Base-by-base conservation (phyloP, 2,113 vertebrate genomes). In the Periophthalmus modestus region DNA sequence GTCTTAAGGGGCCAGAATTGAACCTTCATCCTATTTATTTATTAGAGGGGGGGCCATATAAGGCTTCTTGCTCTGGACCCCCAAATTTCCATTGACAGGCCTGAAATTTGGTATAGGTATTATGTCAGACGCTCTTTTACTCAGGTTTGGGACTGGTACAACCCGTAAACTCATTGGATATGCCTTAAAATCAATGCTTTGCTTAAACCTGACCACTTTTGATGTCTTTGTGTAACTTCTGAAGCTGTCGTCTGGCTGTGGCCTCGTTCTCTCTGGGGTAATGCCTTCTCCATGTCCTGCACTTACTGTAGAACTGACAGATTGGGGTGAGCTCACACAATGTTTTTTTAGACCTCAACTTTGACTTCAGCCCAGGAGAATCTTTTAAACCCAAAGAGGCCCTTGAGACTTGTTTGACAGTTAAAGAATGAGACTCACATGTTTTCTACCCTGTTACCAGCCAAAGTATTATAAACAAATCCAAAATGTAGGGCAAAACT, bases 261-360 rank as follows among this genome's bases (percentile, higher is more conserved):
- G 19, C 62, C 62, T 33, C 10, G 39, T 65, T 65, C 33, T 65
- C 33, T 39, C n/a, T 9, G 16, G 7, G 39, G 39, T 65, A 65
- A 65, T 43, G 62, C 19, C 16, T 43, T 65, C 43, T 65, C 62
- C 62, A n/a, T 65, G 62, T 65, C 18, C 33, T 43, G 33, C 62
- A 13, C 62, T 65, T 21, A 28, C 62, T 43, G 34, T 59, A 28
- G 12, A 59, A 65, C 34, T 65, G 62, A 65, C 62, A 39, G 62
- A 65, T 65, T n/a, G 34, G 33, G 18, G 36, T 65, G 62, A 65
- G 43, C 62, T 43, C 34, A 65, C 18, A 11, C 59, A 7, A 7
- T 34, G 19, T 19, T n/a, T 11, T 68, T 73, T 9, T 11, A 19
- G 47, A 58, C 16, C 18, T 18, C 57, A 59, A 10, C n/a, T 54